These are phyloP conservation scores for Tapirus terrestris DNA, from an alignment of 2,113 vertebrate species.

Conservation along the genomic window DNA sequence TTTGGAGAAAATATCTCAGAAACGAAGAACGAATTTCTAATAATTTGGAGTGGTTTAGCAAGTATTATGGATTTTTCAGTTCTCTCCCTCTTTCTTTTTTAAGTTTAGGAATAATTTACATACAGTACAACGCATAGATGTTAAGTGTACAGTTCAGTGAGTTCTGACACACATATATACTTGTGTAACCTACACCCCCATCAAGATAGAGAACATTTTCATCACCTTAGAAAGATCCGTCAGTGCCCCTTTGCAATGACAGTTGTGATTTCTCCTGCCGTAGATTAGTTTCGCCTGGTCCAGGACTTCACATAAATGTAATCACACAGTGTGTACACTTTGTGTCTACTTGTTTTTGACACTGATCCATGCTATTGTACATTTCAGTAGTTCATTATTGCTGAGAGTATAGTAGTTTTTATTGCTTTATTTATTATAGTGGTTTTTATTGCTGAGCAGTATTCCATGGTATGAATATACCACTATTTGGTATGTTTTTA, in stretches of 20 bases:
- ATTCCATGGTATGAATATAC: not conserved
- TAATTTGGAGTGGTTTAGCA: not conserved
- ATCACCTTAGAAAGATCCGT: not conserved
- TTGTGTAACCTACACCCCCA: not conserved
- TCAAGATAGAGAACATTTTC: not conserved
- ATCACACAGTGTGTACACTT: not conserved
- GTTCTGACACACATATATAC: not conserved
- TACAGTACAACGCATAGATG: not conserved
- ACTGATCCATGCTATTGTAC: not conserved
- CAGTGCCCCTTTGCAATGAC: not conserved
- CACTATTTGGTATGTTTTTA: not conserved
- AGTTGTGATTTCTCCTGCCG: not conserved
- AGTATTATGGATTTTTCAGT: not conserved
- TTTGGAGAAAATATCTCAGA: not conserved
- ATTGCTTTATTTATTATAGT: conserved; percentile 20
- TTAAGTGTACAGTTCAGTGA: not conserved
- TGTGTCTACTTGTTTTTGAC: not conserved
- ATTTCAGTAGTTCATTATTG: not conserved
- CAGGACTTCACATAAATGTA: not conserved
- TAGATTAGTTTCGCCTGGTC: not conserved
- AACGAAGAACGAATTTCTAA: not conserved
- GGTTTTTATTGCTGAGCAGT: not conserved
- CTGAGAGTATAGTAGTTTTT: not conserved
- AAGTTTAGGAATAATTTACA: not conserved
- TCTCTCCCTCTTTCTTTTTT: not conserved